phyloP scores from a whole-genome alignment of 2,113 vertebrate genomes.

The Elanoides forficatus region DNA sequence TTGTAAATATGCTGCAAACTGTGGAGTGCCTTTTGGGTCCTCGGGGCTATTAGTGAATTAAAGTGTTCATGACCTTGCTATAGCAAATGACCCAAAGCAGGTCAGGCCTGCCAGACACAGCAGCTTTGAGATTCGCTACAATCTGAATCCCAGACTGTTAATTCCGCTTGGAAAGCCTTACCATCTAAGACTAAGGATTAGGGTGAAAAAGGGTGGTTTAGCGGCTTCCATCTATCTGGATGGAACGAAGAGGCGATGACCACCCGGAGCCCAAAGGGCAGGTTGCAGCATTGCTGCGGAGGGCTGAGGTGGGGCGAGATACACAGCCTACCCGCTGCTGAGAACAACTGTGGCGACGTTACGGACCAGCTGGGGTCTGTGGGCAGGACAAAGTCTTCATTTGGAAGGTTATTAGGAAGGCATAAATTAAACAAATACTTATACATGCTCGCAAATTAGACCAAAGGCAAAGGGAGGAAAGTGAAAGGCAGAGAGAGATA shows the following conservation, averaged over 20 bases:
- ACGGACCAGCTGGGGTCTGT: background rate
- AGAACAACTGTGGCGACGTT: background rate
- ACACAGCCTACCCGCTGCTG: background rate
- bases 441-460: background rate
- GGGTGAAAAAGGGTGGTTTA: background rate
- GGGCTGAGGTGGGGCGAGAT: background rate
- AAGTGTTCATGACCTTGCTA: background rate
- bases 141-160: background rate
- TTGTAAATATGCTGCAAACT: background rate
- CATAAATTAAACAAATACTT: background rate
- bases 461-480: background rate
- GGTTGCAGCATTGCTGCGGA: background rate
- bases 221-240: background rate
- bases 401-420: background rate
- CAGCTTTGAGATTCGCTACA: background rate
- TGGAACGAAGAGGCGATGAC: background rate
- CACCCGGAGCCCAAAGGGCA: background rate
- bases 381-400: background rate
- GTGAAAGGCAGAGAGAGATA: background rate
- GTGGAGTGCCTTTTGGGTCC: background rate
- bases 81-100: background rate
- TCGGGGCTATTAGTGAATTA: background rate
- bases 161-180: background rate
- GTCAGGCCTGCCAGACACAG: background rate
- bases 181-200: background rate